Evolutionary conservation across 2,113 vertebrate genomes (phyloP), one percentile per base, ranked within the genome.

Genomic region (Apteryx owenii): DNA sequence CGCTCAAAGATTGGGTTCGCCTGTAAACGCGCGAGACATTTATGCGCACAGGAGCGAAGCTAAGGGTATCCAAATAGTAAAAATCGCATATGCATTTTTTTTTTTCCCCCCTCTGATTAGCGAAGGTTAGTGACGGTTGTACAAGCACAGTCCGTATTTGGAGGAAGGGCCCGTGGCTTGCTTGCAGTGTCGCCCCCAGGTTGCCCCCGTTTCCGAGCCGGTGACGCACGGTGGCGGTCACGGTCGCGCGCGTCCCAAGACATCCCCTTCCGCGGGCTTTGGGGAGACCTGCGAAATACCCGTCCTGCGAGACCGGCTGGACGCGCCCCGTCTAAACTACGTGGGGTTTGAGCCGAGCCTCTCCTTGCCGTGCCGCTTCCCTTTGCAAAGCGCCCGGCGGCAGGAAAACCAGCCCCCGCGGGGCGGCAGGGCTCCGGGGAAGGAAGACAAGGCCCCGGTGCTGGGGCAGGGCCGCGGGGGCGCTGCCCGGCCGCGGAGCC

Each of bases 91-190:
- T 7, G 19, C 11, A 19, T 42, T 42, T 12, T 6, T 14, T 61
- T 48, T 36, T 38, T 38, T 38, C 7, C 36, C 36, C 36, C 18
- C 26, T 42, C 10, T 33, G 3, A 8, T n/a, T 56, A 19, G 48
- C 50, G 54, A 8, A 58, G 31, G 16, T 26, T 31, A 11, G 17
- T 10, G 29, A n/a, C 3, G 4, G 8, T 7, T 38, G 62, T 36
- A 4, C 44, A 58, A 58, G 7, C 5, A 19, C 56, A 28, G 23
- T 4, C 61, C 26, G 0, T 9, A 1, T 16, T 28, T 16, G 9
- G 77, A 48, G 77, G 70, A 8, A 17, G 0, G 12, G 48, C 48
- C 81, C 1, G 2, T 5, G 56, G 50, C 8, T 5, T 8, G n/a
- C 5, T 12, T 7, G 53, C 58, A 4, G 46, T 4, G 4, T 15